Conservation (phyloP, 2,888 invertebrate genomes). For the Nineta flava region DNA sequence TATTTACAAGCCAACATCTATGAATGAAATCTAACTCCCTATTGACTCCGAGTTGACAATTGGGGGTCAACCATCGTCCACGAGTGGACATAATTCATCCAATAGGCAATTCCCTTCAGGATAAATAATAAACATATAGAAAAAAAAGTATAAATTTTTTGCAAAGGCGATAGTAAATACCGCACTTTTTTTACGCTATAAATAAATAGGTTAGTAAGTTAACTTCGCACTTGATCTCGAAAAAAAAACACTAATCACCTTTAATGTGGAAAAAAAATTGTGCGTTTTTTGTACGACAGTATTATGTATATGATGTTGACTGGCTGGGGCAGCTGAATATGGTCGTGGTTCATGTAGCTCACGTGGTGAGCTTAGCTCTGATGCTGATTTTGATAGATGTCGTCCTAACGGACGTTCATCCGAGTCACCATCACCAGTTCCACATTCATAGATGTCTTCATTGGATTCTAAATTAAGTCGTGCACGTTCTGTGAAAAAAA, state of each 20-base stretch:
- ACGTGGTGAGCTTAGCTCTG: slow-evolving; percentile 54
- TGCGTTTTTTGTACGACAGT: slow-evolving; percentile 69
- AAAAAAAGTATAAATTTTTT: too few species aligned
- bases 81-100: too few species aligned
- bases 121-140: too few species aligned
- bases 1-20: too few species aligned
- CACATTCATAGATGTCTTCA: neutral
- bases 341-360: slow-evolving; percentile 32
- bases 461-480: slow-evolving; percentile 9
- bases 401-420: slow-evolving; percentile 26
- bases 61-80: too few species aligned
- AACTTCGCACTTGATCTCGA: too few species aligned
- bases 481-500: slow-evolving; percentile 21
- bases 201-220: too few species aligned
- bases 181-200: too few species aligned
- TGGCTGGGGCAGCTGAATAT: slow-evolving; percentile 33
- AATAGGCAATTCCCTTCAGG: too few species aligned
- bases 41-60: too few species aligned
- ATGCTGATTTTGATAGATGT: slow-evolving; percentile 67
- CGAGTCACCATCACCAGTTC: neutral
- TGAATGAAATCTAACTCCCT: too few species aligned
- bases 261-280: slow-evolving; percentile 66
- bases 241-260: slow-evolving; percentile 31
- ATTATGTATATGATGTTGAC: slow-evolving; percentile 40
- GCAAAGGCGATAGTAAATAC: too few species aligned